Base-by-base conservation (phyloP, 2,888 invertebrate genomes). In the Diarsia brunnea region DNA sequence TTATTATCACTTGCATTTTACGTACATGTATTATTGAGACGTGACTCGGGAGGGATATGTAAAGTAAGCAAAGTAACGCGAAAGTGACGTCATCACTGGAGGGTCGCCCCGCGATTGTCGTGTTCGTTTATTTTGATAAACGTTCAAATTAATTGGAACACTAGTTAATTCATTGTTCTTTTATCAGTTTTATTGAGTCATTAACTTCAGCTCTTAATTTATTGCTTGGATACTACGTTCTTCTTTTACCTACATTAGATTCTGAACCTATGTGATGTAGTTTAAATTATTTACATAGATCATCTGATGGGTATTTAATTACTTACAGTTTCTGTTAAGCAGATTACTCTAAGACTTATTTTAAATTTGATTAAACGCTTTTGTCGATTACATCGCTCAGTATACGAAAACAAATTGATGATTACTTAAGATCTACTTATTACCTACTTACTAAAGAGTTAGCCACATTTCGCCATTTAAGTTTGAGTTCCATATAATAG, bases 1-100 rank as follows among this genome's bases (percentile, higher is more conserved):
- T 90, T 86, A 84, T 88, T 90, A 90, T 89, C 85, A 84, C 82
- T 82, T 87, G 81, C 79, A 85, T 82, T 87, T 84, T 86, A 90
- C 85, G 79, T 85, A 86, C 78, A 69, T 82, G 78, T 84, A 80
- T 69, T 47, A 65, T 81, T 73, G 53, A 82, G 84, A 85, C 87
- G 87, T 86, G 87, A 86, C 87, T 84, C 64, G 77, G 74, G 84
- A 82, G 70, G 74, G 82, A 81, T 78, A 82, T 69, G 71, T 81
- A 61, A 79, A 73, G 58, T 63, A 68, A 67, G 73, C 69, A 69
- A 69, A 64, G 47, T 63, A 69, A 43, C 66, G 68, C 65, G 63
- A 73, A 51, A 60, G 12, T 88, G 87, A 84, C 87, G 85, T 87
- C 83, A 83, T 31, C 53, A 14, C 47, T 68, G 24, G 63, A 77